Conservation (phyloP, 2,888 invertebrate species). For the Oxystoma pomonae region DNA sequence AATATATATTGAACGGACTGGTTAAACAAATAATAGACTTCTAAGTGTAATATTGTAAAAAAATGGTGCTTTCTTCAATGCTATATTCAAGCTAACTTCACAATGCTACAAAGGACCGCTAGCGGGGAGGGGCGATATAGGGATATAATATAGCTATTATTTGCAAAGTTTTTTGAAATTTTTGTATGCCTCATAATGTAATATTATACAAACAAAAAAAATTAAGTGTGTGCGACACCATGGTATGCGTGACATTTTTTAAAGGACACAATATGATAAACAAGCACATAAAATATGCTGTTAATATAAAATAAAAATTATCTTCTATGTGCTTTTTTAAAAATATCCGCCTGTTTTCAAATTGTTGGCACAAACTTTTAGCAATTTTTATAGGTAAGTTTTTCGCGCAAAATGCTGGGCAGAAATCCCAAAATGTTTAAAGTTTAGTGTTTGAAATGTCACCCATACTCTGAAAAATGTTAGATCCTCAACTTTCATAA, state of each 20-base stretch:
- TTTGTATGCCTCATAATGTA: slow-evolving; percentile 45
- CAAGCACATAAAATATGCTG: not conserved
- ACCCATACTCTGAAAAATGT: slow-evolving; percentile 38
- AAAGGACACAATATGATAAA: slow-evolving; percentile 1
- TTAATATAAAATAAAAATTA: not conserved
- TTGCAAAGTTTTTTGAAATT: slow-evolving; percentile 42
- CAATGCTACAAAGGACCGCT: slow-evolving; percentile 48
- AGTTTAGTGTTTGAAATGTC: slow-evolving; percentile 38
- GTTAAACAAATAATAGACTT: not conserved
- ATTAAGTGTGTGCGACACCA: slow-evolving; percentile 34
- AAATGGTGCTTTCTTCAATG: slow-evolving; percentile 50
- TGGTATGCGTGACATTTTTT: slow-evolving; percentile 47
- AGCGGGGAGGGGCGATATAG: slow-evolving; percentile 45
- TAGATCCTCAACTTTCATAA: not conserved
- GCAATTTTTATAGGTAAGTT: not conserved
- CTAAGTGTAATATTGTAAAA: slow-evolving; percentile 13
- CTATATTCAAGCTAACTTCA: slow-evolving; percentile 50
- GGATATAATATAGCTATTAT: slow-evolving; percentile 35
- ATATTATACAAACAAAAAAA: slow-evolving; percentile 39
- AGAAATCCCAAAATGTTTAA: not conserved
- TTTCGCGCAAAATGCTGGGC: not conserved
- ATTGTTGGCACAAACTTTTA: not conserved
- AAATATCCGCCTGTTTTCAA: not conserved
- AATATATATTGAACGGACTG: not conserved
- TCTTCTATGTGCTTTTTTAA: not conserved